Base-by-base conservation (phyloP, 1,140 invertebrate genomes). In the Caligus rogercresseyi region DNA sequence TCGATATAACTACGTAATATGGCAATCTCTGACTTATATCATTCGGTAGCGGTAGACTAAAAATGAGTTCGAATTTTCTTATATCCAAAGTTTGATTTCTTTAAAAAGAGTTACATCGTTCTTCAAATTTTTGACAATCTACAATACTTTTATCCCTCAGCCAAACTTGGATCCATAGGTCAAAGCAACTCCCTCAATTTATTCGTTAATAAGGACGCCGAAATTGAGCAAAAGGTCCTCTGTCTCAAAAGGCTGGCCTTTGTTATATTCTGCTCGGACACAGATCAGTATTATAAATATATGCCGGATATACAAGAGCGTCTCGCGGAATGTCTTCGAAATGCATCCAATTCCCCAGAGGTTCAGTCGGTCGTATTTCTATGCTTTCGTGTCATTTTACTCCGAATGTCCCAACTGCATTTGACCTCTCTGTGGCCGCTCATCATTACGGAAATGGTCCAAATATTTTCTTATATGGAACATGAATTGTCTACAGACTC, bases 221-320 rank as follows among this genome's bases (percentile, higher is more conserved):
- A 94, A 72, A 87, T 87, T 69, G 91, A 94, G 70, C 84, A 85
- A 71, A 77, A 87, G 63, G 84, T 87, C 0, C 85, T 88, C 70
- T 76, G 92, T 31, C 73, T 94, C 52, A 94, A 94, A 72, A 75
- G 89, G 65, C 72, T 95, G 20, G 86, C 89, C 2, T 94, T 94
- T 71, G 86, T 90, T 52, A 86, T 95, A 68, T 86, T 90, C 68
- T 91, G 89, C 71, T 88, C 87, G 70, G 87, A 93, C 70, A 81
- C 81, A 56, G 91, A 95, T 75, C 90, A 95, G 71, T 94, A 93
- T 75, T 82, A 88, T 67, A 85, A 86, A 71, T 85, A 87, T 66
- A 87, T 93, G 81, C 87, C 88, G 15, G 89, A 93, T 71, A 92
- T 95, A 69, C 89, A 92, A 81, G 90, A 94, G 76, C 81, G 88